These are phyloP conservation scores for Pogonocichla stellata DNA, from an alignment of 2,113 vertebrate species.

Conservation along the genomic window DNA sequence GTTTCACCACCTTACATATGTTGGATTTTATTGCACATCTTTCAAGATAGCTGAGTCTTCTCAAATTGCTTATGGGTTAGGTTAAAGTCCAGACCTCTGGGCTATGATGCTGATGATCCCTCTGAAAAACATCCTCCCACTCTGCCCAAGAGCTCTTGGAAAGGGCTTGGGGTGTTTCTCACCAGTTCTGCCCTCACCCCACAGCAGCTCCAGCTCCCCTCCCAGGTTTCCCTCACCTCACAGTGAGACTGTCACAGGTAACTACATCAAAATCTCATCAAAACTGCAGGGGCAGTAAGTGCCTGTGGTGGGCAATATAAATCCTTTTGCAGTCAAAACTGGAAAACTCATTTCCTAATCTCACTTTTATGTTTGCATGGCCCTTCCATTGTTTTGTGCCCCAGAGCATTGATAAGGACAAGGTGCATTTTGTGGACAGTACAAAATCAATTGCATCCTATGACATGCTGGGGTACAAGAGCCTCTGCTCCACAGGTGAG, in stretches of 20 bases:
- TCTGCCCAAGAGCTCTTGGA: background rate
- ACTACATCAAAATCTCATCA: background rate
- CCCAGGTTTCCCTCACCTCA: rapidly evolving
- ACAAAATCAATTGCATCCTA: background rate
- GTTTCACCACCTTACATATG: background rate
- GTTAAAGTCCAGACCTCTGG: background rate
- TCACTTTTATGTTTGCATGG: background rate
- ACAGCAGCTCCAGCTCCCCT: background rate
- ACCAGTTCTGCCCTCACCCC: background rate
- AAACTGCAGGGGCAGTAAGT: background rate
- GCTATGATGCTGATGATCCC: background rate
- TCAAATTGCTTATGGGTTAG: background rate
- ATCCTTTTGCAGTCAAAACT: background rate
- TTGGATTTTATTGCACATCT: background rate
- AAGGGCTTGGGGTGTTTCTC: background rate
- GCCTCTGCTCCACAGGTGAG: rapidly evolving
- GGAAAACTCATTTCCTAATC: background rate
- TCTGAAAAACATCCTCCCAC: background rate
- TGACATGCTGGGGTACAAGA: rapidly evolving
- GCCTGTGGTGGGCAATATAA: background rate
- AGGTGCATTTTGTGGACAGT: background rate
- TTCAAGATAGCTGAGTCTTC: background rate
- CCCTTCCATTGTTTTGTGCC: background rate
- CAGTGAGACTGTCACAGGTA: rapidly evolving
- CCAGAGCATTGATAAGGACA: background rate